Percentiles rank a stretch among this genome's conserved stretches.
These are phyloP conservation scores for Drosophila stalkeri DNA, from an alignment of 2,888 invertebrate genomes.

Conservation along the genomic window DNA sequence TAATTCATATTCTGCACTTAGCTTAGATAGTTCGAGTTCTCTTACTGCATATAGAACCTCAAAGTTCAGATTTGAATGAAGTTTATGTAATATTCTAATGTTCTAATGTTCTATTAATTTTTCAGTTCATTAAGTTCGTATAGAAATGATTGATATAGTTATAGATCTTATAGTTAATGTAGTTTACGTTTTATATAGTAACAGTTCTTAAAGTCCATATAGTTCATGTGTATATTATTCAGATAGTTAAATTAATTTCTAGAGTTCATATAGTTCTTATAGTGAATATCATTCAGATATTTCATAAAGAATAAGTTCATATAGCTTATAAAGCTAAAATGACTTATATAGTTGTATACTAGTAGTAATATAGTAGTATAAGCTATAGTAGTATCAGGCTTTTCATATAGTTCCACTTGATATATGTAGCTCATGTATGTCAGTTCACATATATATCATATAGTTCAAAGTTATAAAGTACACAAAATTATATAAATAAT, in stretches of 20 bases:
- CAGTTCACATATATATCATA: neutral
- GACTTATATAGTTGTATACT: too few species aligned
- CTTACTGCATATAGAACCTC: too few species aligned
- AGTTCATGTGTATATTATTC: neutral
- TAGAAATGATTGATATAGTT: neutral
- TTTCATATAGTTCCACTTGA: neutral
- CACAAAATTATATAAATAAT: too few species aligned
- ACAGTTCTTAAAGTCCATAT: neutral
- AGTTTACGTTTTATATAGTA: neutral
- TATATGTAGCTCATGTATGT: neutral
- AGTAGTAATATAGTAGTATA: too few species aligned
- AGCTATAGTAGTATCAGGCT: too few species aligned
- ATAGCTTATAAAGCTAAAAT: too few species aligned
- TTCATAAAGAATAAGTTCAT: neutral
- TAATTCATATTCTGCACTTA: neutral
- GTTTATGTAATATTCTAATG: too few species aligned
- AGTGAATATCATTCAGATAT: neutral
- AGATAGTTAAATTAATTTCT: too few species aligned
- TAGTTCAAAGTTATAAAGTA: too few species aligned
- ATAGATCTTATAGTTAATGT: neutral
- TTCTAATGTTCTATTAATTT: too few species aligned
- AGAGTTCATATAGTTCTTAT: too few species aligned
- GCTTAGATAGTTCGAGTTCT: neutral
- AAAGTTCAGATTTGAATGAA: neutral
- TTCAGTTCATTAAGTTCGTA: neutral